Conservation (phyloP, 2,888 invertebrate genomes). For the Trissolcus japonicus region DNA sequence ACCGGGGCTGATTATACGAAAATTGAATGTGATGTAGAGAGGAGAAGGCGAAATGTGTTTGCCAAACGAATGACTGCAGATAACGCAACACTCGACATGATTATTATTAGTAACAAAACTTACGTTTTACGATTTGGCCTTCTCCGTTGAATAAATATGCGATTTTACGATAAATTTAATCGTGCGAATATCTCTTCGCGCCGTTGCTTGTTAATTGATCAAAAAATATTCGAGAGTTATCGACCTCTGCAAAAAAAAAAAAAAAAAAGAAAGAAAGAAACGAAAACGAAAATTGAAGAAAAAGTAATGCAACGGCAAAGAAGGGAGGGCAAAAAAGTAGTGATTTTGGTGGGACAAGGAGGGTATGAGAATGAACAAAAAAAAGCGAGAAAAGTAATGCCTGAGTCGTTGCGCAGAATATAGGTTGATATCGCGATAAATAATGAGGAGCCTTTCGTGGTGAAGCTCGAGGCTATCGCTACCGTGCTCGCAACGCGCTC, state of each 20-base stretch:
- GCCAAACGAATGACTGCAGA: slow-evolving; percentile 26
- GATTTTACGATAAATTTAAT: slow-evolving; percentile 39
- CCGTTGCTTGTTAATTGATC: slow-evolving; percentile 37
- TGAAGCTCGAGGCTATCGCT: slow-evolving; percentile 72
- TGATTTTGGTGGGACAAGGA: background rate
- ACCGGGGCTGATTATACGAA: slow-evolving; percentile 13
- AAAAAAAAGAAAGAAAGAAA: background rate
- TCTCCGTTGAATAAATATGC: slow-evolving; percentile 28
- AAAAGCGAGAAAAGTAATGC: slow-evolving; percentile 30
- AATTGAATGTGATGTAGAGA: slow-evolving; percentile 46
- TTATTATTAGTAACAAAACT: slow-evolving; percentile 50
- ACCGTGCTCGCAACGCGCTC: slow-evolving; percentile 64
- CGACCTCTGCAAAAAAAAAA: background rate
- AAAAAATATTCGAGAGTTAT: slow-evolving; percentile 14
- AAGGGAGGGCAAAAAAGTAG: background rate
- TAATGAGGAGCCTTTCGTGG: slow-evolving; percentile 73
- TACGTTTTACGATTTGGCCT: slow-evolving; percentile 30
- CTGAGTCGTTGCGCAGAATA: slow-evolving; percentile 67
- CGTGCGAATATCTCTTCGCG: slow-evolving; percentile 6
- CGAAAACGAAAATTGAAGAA: background rate
- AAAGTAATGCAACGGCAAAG: background rate
- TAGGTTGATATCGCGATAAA: slow-evolving; percentile 76
- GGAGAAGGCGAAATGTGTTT: slow-evolving; percentile 16
- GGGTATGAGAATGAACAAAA: slow-evolving; percentile 17
- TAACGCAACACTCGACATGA: slow-evolving; percentile 41